These are phyloP conservation scores for Dryas iulia DNA, from an alignment of 1,140 invertebrate genomes.

Conservation along the genomic window DNA sequence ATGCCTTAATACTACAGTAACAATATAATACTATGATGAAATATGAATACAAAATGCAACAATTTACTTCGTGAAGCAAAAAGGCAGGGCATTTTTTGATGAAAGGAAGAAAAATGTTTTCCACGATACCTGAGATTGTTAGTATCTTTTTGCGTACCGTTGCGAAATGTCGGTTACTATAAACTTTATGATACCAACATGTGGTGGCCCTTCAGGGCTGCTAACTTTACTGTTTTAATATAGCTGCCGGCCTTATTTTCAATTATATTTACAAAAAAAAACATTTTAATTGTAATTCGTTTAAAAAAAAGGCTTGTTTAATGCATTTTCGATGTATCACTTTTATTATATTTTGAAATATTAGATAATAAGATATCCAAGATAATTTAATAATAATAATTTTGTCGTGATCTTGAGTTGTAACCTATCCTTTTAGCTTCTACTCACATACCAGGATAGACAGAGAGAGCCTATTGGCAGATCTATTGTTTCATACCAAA, in stretches of 20 bases:
- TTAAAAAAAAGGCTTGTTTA: no score
- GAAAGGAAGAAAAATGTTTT: background rate
- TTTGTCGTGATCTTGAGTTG: no score
- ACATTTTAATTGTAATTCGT: background rate
- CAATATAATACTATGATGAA: background rate
- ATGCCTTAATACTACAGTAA: background rate
- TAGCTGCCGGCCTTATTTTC: background rate
- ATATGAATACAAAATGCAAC: background rate
- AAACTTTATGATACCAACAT: background rate
- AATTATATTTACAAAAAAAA: background rate
- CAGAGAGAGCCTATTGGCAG: no score
- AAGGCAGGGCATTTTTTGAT: background rate
- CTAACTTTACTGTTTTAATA: background rate
- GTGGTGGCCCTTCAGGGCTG: background rate
- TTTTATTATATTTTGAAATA: no score
- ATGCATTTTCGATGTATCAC: no score
- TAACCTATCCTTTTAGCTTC: no score
- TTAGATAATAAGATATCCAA: no score
- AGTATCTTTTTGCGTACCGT: background rate
- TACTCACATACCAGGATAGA: no score
- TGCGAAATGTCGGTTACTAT: background rate
- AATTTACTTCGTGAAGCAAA: background rate
- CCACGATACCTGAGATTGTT: background rate
- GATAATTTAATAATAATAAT: no score
- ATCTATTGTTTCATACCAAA: no score